These are phyloP conservation scores for Wasmannia auropunctata DNA, from an alignment of 1,140 invertebrate genomes.

Conservation along the genomic window DNA sequence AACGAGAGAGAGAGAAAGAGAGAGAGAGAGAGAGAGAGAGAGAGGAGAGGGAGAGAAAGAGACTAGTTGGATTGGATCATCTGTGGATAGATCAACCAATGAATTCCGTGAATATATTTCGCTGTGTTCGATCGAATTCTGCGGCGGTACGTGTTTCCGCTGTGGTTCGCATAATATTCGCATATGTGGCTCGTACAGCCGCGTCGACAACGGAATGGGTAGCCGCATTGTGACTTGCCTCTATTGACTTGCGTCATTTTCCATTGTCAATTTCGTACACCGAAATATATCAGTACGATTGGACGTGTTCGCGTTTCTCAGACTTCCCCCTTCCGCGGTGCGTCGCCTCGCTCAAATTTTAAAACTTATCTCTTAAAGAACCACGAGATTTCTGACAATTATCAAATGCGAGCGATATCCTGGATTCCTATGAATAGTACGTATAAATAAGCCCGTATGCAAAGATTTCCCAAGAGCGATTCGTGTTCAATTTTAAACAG, in stretches of 20 bases:
- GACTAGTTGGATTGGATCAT: constrained; percentile 3
- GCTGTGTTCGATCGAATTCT: constrained; percentile 25
- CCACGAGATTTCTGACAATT: not conserved
- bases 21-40: not conserved
- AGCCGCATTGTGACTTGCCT: constrained; percentile 4
- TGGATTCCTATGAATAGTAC: not conserved
- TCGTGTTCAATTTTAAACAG: not conserved
- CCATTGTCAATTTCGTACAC: constrained; percentile 30
- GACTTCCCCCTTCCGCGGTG: not conserved
- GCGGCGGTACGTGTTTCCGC: constrained; percentile 21
- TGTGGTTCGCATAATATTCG: constrained; percentile 36
- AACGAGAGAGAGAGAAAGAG: not conserved
- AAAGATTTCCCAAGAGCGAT: not conserved
- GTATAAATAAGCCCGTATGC: not conserved
- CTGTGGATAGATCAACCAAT: constrained; percentile 27
- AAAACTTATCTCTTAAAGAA: not conserved
- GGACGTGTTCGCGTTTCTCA: not conserved
- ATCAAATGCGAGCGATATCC: not conserved
- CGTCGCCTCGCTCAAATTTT: not conserved
- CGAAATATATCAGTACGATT: not conserved
- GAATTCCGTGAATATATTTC: constrained; percentile 3
- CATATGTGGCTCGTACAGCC: not conserved
- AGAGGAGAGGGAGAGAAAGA: not conserved
- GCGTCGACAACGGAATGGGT: constrained; percentile 10
- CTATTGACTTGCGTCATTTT: not conserved